Conservation (phyloP, 2,888 invertebrate species). For the Tinea trinotella region DNA sequence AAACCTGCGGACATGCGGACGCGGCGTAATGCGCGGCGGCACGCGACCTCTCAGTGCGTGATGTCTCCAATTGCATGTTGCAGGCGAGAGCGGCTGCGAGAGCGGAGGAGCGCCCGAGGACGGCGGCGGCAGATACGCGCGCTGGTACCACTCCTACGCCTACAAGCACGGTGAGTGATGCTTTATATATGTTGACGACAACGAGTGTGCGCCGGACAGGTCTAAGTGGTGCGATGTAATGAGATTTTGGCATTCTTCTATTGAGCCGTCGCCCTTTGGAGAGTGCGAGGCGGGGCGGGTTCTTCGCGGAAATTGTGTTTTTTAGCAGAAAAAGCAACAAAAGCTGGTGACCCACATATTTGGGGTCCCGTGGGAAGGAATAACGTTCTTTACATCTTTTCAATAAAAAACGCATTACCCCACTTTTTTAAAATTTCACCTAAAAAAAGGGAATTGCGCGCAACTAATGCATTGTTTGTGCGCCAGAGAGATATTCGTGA, state of each 20-base stretch:
- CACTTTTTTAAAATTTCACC: conserved; percentile 58
- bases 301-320: conserved; percentile 52
- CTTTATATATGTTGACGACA: neutral
- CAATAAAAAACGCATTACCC: conserved; percentile 71
- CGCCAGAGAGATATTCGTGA: conserved; percentile 56
- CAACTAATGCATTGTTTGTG: conserved; percentile 51
- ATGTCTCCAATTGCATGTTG: conserved; percentile 1
- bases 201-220: neutral
- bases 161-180: neutral
- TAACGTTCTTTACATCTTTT: conserved; percentile 43
- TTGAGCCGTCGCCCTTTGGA: neutral
- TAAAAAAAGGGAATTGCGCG: conserved; percentile 42
- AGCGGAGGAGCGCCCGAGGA: neutral
- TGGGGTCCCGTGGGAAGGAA: conserved; percentile 63
- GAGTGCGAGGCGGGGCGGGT: conserved; percentile 35
- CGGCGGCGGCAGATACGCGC: neutral
- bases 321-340: conserved; percentile 66
- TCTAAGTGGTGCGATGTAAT: neutral
- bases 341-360: conserved; percentile 66
- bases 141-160: neutral
- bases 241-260: neutral
- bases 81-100: conserved; percentile 13
- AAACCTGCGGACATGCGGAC: neutral
- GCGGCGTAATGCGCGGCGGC: neutral
- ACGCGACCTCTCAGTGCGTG: neutral